Base-by-base conservation (phyloP, 1,140 invertebrate genomes). In the Panagrolaimus sp. region DNA sequence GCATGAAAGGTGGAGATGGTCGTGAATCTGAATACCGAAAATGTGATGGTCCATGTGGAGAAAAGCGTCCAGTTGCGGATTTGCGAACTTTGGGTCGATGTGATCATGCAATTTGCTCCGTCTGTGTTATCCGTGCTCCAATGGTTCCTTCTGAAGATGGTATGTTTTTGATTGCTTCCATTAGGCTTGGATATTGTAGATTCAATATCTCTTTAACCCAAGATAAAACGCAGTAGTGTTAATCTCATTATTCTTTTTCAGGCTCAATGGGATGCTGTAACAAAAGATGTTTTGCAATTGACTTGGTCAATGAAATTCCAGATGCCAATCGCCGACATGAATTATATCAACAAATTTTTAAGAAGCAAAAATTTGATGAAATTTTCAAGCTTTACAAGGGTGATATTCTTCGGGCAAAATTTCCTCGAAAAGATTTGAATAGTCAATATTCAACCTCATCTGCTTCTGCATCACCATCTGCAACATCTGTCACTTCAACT, bases 261-360 rank as follows among this genome's bases (percentile, higher is more conserved):
- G 32, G 32, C 7, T 26, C 21, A 12, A 58, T 58, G 52, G 52
- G 52, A 12, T 58, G 52, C 17, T 58, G 52, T 21, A 58, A 58
- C 17, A 58, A 58, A 21, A 12, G 52, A 12, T 58, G 52, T 8
- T 58, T 58, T 28, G 52, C 52, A 3, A 28, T 28, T 17, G 52
- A 58, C 17, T 26, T 58, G 10, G 28, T 58, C 17, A 12, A 21
- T 17, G 14, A 28, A 12, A 17, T 58, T 58, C 52, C 52, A 12
- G 52, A 58, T 58, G 15, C 21, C 12, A n/a, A 58, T 5, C 52
- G 52, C 14, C 21, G 28, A 12, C 52, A 58, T 58, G 21, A 58
- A 21, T 28, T 58, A 21, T 58, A 58, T 28, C 93, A 92, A 74
- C 93, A 43, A 5, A 65, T 63, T 15, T 63, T 43, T 43, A 66